phyloP scores from a whole-genome alignment of 2,888 invertebrate genomes.

The Sphaerophoria rueppellii region DNA sequence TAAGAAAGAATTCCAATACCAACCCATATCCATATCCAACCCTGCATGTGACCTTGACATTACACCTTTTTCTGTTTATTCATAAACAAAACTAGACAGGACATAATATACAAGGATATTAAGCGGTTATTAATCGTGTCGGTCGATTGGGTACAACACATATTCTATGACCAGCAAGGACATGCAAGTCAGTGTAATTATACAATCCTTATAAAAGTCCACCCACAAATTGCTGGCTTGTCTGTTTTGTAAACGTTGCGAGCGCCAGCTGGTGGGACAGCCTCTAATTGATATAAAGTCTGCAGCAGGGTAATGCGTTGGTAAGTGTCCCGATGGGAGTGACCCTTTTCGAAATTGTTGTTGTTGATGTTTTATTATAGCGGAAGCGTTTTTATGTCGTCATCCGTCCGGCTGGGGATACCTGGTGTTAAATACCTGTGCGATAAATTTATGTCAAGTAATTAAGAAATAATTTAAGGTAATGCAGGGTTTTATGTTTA shows the following conservation, averaged over 20 bases:
- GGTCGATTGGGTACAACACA: conserved; percentile 7
- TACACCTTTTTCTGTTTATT: neutral
- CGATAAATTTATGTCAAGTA: conserved; percentile 56
- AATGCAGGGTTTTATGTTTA: conserved; percentile 55
- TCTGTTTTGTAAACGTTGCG: conserved; percentile 2
- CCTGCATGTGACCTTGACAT: neutral
- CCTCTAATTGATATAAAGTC: conserved; percentile 64
- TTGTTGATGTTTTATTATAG: conserved; percentile 30
- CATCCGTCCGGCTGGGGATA: conserved; percentile 28
- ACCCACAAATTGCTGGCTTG: conserved; percentile 36
- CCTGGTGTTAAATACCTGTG: conserved; percentile 63
- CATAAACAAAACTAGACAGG: neutral
- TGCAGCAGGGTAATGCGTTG: conserved; percentile 40
- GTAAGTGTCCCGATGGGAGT: conserved; percentile 45
- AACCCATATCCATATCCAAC: neutral
- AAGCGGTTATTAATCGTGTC: neutral
- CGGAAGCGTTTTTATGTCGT: conserved; percentile 56
- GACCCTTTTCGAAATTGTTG: conserved; percentile 51
- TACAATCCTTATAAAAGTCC: conserved; percentile 19
- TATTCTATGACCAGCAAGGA: conserved; percentile 17
- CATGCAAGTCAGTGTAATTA: conserved; percentile 37
- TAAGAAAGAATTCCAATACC: neutral
- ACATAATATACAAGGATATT: conserved; percentile 3
- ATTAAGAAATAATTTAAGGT: conserved; percentile 64
- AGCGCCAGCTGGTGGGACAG: neutral